Conservation (phyloP, 2,888 invertebrate species). For the Siphlonurus alternatus region DNA sequence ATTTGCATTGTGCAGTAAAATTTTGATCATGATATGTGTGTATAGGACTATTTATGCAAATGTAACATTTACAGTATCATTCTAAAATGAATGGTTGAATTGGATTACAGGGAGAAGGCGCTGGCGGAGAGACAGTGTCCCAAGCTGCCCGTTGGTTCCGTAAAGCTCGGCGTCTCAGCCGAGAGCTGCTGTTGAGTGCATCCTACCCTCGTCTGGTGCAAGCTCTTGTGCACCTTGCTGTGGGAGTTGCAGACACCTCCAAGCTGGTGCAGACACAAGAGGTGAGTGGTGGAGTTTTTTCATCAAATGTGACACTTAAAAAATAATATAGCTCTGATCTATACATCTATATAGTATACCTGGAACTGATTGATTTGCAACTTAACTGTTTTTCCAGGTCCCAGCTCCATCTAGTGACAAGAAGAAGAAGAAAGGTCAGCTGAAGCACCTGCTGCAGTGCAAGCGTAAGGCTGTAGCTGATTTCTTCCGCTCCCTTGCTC, state of each 20-base stretch:
- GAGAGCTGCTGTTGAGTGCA: background rate
- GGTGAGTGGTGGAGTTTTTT: background rate
- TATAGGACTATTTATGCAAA: too few species aligned
- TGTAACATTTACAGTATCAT: too few species aligned
- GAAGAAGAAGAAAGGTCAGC: slow-evolving; percentile 54
- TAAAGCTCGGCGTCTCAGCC: background rate
- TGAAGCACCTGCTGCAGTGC: slow-evolving; percentile 61
- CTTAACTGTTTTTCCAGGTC: too few species aligned
- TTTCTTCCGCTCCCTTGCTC: slow-evolving; percentile 60
- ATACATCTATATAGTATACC: too few species aligned
- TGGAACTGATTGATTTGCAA: too few species aligned
- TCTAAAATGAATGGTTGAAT: too few species aligned
- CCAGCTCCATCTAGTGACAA: slow-evolving; percentile 23
- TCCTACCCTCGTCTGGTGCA: background rate
- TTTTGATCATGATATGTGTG: too few species aligned
- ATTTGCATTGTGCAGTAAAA: too few species aligned
- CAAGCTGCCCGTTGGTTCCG: background rate
- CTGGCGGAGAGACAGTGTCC: background rate
- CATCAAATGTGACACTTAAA: too few species aligned
- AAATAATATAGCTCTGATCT: too few species aligned
- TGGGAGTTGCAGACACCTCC: background rate
- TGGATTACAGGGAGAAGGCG: too few species aligned
- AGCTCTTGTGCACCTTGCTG: background rate
- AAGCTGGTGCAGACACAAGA: background rate
- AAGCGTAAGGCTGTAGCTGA: slow-evolving; percentile 74